These are phyloP conservation scores for Philopotamus ludificatus DNA, from an alignment of 1,140 invertebrate species.

Conservation along the genomic window DNA sequence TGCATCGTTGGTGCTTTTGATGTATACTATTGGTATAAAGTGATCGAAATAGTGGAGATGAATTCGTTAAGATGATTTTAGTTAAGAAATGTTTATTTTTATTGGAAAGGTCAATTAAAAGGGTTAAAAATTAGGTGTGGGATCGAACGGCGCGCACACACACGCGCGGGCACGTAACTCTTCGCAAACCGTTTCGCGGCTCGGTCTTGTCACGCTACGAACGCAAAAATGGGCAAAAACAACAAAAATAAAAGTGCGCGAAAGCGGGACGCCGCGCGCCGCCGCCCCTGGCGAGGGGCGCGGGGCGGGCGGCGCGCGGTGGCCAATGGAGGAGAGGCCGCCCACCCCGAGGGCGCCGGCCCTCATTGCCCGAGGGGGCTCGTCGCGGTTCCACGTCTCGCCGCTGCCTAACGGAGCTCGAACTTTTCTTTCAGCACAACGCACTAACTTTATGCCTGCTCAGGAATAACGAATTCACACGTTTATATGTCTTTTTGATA, in stretches of 20 bases:
- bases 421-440: neutral
- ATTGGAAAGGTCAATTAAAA: too few species aligned
- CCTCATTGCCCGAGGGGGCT: neutral
- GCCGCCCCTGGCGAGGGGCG: conserved; percentile 39
- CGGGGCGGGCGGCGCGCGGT: conserved; percentile 20
- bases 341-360: neutral
- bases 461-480: neutral
- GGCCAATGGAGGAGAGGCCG: neutral
- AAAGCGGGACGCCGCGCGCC: conserved; percentile 37
- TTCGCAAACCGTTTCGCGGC: conserved; percentile 40
- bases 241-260: conserved; percentile 31
- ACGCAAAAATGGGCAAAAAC: conserved; percentile 38
- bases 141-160: conserved; percentile 1
- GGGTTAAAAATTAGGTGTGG: neutral
- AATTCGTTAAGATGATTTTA: neutral
- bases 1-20: too few species aligned
- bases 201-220: conserved; percentile 39
- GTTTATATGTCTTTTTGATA: too few species aligned
- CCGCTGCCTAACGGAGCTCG: neutral
- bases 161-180: conserved; percentile 25
- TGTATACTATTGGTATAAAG: neutral
- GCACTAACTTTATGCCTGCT: neutral
- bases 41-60: neutral
- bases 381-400: neutral
- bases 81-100: neutral